Conservation (phyloP, 2,888 invertebrate species). For the Matsumyia berberina region DNA sequence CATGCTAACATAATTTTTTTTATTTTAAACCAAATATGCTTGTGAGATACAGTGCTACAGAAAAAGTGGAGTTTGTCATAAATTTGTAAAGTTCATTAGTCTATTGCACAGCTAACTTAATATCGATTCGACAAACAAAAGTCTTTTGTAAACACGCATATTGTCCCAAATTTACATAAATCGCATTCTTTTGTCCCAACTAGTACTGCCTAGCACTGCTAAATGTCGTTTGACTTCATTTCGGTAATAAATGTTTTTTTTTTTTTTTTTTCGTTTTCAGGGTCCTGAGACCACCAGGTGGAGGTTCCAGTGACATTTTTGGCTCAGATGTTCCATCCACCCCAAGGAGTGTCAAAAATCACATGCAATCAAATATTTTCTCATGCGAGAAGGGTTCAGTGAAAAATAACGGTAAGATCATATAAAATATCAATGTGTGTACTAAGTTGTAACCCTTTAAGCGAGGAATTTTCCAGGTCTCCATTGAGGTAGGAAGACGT, state of each 20-base stretch:
- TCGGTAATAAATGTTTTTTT: conserved; percentile 38
- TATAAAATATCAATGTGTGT: background rate
- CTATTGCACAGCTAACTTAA: background rate
- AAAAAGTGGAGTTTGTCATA: conserved; percentile 18
- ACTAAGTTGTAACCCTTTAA: conserved; percentile 4
- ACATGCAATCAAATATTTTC: conserved; percentile 84
- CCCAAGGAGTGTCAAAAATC: conserved; percentile 83
- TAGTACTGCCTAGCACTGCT: conserved; percentile 11
- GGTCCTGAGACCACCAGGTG: conserved; percentile 88
- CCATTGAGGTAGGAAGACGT: too few relatives aligned
- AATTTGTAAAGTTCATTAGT: background rate
- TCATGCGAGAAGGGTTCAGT: conserved; percentile 83
- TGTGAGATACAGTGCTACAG: background rate
- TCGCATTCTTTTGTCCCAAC: conserved; percentile 43
- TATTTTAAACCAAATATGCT: background rate
- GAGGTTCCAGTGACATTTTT: conserved; percentile 87
- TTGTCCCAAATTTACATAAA: conserved; percentile 5
- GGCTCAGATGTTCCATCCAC: conserved; percentile 82
- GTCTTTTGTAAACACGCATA: conserved; percentile 24
- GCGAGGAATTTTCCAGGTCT: conserved; percentile 1
- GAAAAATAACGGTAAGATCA: conserved; percentile 83
- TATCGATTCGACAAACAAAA: background rate
- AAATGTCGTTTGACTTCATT: conserved; percentile 4
- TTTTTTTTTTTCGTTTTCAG: conserved; percentile 83
- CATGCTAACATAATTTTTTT: conserved; percentile 25